Base-by-base conservation (phyloP, 2,797 vertebrate genomes). In the Molothrus aeneus region DNA sequence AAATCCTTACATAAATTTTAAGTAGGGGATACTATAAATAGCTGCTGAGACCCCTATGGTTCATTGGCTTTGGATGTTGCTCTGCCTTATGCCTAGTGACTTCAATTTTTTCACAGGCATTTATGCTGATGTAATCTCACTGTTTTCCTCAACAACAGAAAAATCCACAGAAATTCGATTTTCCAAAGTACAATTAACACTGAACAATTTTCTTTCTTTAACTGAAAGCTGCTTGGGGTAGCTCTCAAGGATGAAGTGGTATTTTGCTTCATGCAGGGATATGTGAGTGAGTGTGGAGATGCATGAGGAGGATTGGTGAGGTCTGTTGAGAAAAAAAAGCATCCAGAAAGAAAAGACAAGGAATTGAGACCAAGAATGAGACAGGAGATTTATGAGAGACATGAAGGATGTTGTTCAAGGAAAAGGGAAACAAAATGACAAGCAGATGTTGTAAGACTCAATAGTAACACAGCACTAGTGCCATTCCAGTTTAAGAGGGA, bases 21-120 rank as follows among this genome's bases (percentile, higher is more conserved):
- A 96, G 91, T 56, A 93, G 91, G 71, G 66, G 82, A 79, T 94
- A n/a, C 97, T 96, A 96, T 96, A 96, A 97, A 97, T 97, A 97
- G 90, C 91, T 93, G 72, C 74, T 84, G 88, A 93, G 95, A 92
- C 88, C 89, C 65, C 90, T 63, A 97, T 69, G 96, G 96, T 91
- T 97, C 93, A 90, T 50, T 96, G 90, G 83, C 80, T 88, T 92
- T 95, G 83, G 83, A 82, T 94, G 91, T 94, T 91, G 75, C 69
- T 94, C 70, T 93, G 84, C 90, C 71, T 95, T 93, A 93, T 92
- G 94, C 84, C 86, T 88, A 47, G 64, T 89, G 96, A 91, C 85
- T 96, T 29, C 48, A 63, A 1, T 86, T 68, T 87, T 80, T 80
- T 87, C 74, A 31, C 65, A 77, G 88, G 45, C 91, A 53, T 93